phyloP scores from a whole-genome alignment of 2,888 invertebrate genomes.

The Caenorhabditis panamensis region DNA sequence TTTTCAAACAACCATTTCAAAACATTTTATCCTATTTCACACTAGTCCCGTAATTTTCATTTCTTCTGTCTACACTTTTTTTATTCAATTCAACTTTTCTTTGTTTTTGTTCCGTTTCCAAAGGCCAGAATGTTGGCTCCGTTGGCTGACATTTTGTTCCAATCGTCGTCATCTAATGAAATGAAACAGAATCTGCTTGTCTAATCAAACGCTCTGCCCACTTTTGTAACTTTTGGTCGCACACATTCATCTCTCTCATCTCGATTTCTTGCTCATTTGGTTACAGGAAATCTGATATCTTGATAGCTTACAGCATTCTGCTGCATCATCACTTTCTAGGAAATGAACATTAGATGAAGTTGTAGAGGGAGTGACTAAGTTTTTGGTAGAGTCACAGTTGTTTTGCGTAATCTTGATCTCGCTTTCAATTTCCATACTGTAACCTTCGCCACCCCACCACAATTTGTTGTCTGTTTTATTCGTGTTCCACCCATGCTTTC shows the following conservation, averaged over 20 bases:
- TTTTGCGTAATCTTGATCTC: no score
- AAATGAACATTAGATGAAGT: background rate
- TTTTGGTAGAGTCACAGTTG: no score
- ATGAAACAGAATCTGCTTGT: conserved; percentile 1
- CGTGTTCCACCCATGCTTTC: background rate
- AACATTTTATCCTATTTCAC: no score
- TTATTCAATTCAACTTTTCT: no score
- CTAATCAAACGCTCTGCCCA: background rate
- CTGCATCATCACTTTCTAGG: conserved; percentile 29
- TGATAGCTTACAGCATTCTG: background rate
- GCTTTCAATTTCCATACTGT: no score
- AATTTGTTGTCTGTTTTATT: no score
- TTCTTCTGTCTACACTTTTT: no score
- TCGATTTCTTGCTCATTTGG: conserved; percentile 1
- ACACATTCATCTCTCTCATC: background rate
- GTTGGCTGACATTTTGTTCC: background rate
- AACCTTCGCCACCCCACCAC: no score
- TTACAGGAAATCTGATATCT: conserved; percentile 25
- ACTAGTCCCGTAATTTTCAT: no score
- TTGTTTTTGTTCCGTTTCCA: background rate
- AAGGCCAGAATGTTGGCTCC: no score
- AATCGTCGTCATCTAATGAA: background rate
- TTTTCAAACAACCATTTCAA: background rate
- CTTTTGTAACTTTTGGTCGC: conserved; percentile 12
- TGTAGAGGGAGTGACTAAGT: no score